A percentile compares a stretch with the other conserved stretches of the same genome.
Conservation (phyloP, 2,113 vertebrate genomes). For the Ctenomys sociabilis region DNA sequence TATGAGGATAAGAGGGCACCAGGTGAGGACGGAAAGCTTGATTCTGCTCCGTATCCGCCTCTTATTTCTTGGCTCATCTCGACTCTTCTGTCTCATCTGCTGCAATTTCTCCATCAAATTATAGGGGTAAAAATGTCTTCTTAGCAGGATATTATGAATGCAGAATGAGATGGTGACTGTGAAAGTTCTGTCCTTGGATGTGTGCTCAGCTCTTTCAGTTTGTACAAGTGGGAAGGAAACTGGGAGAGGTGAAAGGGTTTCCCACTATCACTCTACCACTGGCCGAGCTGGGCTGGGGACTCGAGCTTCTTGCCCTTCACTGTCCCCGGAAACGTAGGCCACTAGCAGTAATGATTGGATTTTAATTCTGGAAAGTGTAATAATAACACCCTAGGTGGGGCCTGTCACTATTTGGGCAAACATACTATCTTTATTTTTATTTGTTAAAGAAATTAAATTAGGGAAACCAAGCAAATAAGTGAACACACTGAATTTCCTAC, state of each 20-base stretch:
- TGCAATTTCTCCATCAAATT: slow-evolving; percentile 49
- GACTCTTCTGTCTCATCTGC: not conserved
- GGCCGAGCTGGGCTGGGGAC: not conserved
- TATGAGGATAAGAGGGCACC: not conserved
- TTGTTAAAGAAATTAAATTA: slow-evolving; percentile 83
- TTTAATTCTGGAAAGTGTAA: slow-evolving; percentile 84
- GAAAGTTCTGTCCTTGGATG: not conserved
- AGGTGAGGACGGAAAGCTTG: not conserved
- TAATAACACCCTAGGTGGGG: slow-evolving; percentile 71
- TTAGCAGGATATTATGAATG: not conserved
- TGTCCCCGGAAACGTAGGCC: not conserved
- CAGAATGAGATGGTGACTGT: not conserved
- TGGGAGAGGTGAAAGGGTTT: not conserved
- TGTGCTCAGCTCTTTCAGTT: not conserved
- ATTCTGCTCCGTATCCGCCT: not conserved
- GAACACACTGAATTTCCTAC: not conserved
- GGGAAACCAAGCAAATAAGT: slow-evolving; percentile 77
- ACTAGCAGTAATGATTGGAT: not conserved
- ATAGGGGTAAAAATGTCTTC: not conserved
- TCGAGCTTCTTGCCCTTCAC: not conserved
- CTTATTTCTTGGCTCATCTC: not conserved
- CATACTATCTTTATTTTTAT: slow-evolving; percentile 80
- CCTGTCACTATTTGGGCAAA: slow-evolving; percentile 72
- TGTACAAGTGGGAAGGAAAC: not conserved
- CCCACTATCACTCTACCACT: not conserved